phyloP scores from a whole-genome alignment of 2,888 invertebrate genomes.

The Idaea aversata region DNA sequence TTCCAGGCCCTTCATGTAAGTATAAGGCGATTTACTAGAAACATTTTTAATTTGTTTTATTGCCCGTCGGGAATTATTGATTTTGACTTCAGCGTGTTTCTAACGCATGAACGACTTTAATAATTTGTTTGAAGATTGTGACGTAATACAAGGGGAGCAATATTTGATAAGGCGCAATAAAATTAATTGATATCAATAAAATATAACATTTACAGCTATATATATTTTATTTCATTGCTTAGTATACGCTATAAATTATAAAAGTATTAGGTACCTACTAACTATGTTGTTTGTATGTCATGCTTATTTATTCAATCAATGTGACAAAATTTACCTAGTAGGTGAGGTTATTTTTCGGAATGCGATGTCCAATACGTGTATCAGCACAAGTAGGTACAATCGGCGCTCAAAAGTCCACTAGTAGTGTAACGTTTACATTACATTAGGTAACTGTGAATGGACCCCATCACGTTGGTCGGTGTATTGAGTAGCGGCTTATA shows the following conservation, averaged over 20 bases:
- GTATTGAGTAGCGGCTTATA: too few species aligned
- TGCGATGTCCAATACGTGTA: too few species aligned
- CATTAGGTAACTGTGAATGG: too few species aligned
- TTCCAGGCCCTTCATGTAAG: too few species aligned
- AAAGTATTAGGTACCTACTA: not conserved
- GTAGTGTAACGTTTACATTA: too few species aligned
- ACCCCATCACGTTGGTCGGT: too few species aligned
- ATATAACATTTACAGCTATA: not conserved
- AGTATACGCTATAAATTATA: not conserved
- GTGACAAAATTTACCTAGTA: not conserved
- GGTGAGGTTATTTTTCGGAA: not conserved
- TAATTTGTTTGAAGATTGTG: not conserved
- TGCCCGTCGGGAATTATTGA: too few species aligned
- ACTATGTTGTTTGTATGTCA: not conserved
- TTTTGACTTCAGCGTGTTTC: too few species aligned
- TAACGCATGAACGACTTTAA: not conserved
- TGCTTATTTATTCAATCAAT: not conserved
- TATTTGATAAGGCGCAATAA: not conserved
- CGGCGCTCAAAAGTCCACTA: too few species aligned
- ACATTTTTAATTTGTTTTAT: too few species aligned
- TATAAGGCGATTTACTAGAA: too few species aligned
- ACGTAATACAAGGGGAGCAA: not conserved
- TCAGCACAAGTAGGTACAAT: too few species aligned
- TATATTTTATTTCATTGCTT: not conserved
- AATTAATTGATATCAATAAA: not conserved